Percentiles rank a stretch among this genome's conserved stretches.
Evolutionary conservation across 2,888 invertebrate genomes (phyloP).

Genomic region (Hartigia nigra): DNA sequence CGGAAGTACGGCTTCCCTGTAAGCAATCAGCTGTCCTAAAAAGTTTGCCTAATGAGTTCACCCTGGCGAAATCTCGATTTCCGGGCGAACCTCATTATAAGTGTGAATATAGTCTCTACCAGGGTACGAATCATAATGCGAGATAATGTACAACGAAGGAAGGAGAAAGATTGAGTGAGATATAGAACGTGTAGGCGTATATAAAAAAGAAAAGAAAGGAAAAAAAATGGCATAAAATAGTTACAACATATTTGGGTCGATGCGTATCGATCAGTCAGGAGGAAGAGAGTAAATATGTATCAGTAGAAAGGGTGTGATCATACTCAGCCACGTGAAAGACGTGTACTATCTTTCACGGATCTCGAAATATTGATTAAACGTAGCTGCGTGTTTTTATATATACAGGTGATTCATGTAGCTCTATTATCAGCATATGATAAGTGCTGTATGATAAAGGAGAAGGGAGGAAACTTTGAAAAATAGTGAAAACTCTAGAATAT

Average conservation of each 20-base stretch:
- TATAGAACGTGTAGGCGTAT: neutral
- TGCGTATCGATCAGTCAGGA: neutral
- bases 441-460: neutral
- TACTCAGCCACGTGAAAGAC: neutral
- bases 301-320: neutral
- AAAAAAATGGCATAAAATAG: neutral
- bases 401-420: neutral
- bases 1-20: neutral
- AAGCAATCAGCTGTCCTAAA: neutral
- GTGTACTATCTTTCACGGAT: neutral
- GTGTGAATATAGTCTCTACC: neutral
- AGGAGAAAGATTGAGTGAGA: neutral
- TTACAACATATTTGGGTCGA: neutral
- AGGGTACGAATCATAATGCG: neutral
- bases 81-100: neutral
- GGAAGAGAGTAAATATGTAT: neutral
- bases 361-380: neutral
- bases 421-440: neutral
- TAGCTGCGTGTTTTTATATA: neutral
- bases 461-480: neutral
- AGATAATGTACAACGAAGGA: neutral
- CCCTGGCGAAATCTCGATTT: neutral
- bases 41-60: neutral
- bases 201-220: neutral
- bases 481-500: neutral